Base-by-base conservation (phyloP, 2,113 vertebrate species). In the Balaeniceps rex region DNA sequence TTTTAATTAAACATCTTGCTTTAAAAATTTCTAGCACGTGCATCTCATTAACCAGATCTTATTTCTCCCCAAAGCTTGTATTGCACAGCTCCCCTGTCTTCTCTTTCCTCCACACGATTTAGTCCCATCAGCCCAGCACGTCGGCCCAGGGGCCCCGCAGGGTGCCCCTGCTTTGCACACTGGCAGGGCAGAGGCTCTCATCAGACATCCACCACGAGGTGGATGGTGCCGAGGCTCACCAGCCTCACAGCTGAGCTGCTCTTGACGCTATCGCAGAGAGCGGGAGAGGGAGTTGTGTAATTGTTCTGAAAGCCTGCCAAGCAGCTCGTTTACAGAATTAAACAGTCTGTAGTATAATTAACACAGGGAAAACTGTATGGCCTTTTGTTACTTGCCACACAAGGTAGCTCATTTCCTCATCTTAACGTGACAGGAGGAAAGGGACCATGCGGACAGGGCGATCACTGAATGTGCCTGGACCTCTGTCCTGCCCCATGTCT, bases 231-330 rank as follows among this genome's bases (percentile, higher is more conserved):
- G 18, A 80, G 47, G 58, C 54, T 65, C 85, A 31, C 9, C 80
- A 65, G 75, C 76, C 57, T 72, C 61, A 26, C 42, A 74, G 82
- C 51, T 40, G 81, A 94, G 78, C 78, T 83, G 65, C 83, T 88
- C 78, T 54, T 26, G 25, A 75, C 1, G 2, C 38, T 64, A 7
- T 68, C 0, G 0, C 69, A 52, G 81, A 58, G 28, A 71, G 51
- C 12, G 7, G 64, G 55, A 89, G 65, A 93, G 25, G 10, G 51
- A 92, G 77, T 92, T 81, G 72, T 69, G 76, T 79, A 90, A 84
- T 52, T 70, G 78, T 77, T 82, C 94, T 92, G 94, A 95, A 87
- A 79, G 38, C 19, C 46, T 93, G 96, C 92, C 95, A 94, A 89
- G 66, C 70, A 89, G 72, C 72, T 75, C 19, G 0, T 91, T 94